Conservation (phyloP, 2,797 vertebrate species). For the Pogoniulus pusillus region DNA sequence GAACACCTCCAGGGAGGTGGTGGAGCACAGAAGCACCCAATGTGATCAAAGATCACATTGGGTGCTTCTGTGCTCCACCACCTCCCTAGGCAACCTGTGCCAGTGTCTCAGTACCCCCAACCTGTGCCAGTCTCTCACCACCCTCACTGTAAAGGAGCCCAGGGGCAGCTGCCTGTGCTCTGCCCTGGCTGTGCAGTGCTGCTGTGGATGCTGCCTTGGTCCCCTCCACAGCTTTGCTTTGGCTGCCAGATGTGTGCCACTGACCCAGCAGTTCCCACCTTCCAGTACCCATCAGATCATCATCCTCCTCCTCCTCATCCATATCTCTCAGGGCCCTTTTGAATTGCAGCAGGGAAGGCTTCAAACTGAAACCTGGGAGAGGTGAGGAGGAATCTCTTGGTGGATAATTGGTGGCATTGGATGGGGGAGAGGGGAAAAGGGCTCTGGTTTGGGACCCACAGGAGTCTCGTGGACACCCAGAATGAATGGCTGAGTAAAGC, state of each 20-base stretch:
- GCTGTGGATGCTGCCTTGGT: background rate
- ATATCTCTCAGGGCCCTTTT: background rate
- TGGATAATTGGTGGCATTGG: too few species aligned
- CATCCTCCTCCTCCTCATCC: background rate
- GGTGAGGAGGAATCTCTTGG: too few species aligned
- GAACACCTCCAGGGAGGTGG: too few species aligned
- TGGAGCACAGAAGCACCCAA: too few species aligned
- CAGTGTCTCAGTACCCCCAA: too few species aligned
- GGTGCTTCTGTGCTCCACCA: too few species aligned
- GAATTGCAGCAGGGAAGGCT: background rate
- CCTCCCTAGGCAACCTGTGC: too few species aligned
- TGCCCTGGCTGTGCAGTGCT: background rate
- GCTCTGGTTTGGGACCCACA: background rate
- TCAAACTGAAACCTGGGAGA: too few species aligned
- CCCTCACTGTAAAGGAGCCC: background rate
- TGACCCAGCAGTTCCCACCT: rapidly evolving
- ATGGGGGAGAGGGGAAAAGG: background rate
- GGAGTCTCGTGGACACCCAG: background rate
- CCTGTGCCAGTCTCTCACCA: too few species aligned
- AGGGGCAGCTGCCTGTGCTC: background rate
- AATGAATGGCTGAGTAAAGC: background rate
- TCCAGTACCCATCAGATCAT: background rate
- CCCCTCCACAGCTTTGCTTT: background rate
- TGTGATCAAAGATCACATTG: too few species aligned
- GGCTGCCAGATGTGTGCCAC: background rate